Conservation (phyloP, 2,888 invertebrate genomes). For the Neocrepidodera transversa region DNA sequence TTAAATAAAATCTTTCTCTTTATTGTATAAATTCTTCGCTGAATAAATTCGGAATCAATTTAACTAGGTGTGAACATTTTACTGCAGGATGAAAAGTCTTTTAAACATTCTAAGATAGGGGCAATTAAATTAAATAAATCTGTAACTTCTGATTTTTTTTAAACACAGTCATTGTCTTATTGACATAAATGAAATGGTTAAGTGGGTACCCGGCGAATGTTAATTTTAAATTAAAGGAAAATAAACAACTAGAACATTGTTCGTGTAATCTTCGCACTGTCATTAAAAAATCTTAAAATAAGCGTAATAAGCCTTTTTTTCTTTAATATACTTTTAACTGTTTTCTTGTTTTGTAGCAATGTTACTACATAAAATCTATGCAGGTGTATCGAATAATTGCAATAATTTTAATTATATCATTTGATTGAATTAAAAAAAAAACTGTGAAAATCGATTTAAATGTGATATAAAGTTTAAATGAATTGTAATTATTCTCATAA, state of each 20-base stretch:
- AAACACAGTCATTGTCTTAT: not conserved
- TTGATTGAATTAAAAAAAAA: too few relatives aligned
- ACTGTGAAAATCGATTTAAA: too few relatives aligned
- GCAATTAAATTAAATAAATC: not conserved
- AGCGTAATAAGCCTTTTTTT: not conserved
- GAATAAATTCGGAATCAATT: too few relatives aligned
- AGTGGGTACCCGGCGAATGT: slow-evolving; percentile 6
- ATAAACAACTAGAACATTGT: not conserved
- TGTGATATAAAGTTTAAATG: too few relatives aligned
- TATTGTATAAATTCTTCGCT: too few relatives aligned
- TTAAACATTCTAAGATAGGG: not conserved
- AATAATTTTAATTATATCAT: not conserved
- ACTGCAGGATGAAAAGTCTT: not conserved
- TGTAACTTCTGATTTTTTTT: not conserved
- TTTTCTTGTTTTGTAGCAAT: too few relatives aligned
- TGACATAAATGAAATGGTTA: not conserved
- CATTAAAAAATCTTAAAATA: not conserved
- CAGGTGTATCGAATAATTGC: not conserved
- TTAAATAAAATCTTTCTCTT: too few relatives aligned
- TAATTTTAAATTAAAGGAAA: slow-evolving; percentile 2
- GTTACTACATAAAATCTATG: slow-evolving; percentile 1
- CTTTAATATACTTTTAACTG: not conserved
- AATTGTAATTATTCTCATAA: too few relatives aligned
- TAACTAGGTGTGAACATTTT: not conserved
- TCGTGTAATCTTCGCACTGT: not conserved